Evolutionary conservation across 2,797 vertebrate genomes (phyloP), one percentile per base, ranked within the genome.

Genomic region (Erpetoichthys calabaricus): DNA sequence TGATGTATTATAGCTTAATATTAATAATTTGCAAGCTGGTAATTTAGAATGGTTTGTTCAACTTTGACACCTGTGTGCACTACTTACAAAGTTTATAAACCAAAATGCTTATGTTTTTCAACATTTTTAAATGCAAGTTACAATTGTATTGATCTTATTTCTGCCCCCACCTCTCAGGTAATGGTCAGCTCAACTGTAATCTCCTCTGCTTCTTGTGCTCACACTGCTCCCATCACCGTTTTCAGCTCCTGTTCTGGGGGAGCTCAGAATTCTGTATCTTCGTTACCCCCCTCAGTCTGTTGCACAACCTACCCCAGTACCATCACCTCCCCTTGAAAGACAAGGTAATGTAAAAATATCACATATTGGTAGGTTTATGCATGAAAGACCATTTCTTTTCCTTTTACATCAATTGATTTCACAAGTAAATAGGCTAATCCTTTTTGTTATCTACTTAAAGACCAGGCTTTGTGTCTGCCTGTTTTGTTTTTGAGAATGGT

Each of bases 121-220:
- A 25, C 25, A 25, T 25, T 7, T 49, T 49, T 49, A 49, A 5
- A 49, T 3, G 47, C 3, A 49, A 49, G n/a, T 49, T 49, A n/a
- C 47, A 7, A 7, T 49, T 5, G 7, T 49, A 7, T n/a, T 3
- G 47, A n/a, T 7, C 4, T 49, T 7, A n/a, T 49, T 3, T 49
- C n/a, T n/a, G 7, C n/a, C n/a, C n/a, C 7, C 4, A 49, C 5
- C 7, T 49, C 77, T 53, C 67, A 95, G 91, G 80, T 88, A 44
- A 75, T 91, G 73, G 85, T 88, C 66, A 90, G 87, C 44, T 78
- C 90, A 45, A 68, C 78, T 4, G 77, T 81, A 56, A 7, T 80
- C 59, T 75, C 82, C 63, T 66, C 69, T 8, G 47, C 72, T 61
- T 69, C 85, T 51, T 74, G 77, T 68, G 75, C 77, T 61, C 85